These are phyloP conservation scores for Fregetta grallaria DNA, from an alignment of 2,113 vertebrate genomes.

Conservation along the genomic window DNA sequence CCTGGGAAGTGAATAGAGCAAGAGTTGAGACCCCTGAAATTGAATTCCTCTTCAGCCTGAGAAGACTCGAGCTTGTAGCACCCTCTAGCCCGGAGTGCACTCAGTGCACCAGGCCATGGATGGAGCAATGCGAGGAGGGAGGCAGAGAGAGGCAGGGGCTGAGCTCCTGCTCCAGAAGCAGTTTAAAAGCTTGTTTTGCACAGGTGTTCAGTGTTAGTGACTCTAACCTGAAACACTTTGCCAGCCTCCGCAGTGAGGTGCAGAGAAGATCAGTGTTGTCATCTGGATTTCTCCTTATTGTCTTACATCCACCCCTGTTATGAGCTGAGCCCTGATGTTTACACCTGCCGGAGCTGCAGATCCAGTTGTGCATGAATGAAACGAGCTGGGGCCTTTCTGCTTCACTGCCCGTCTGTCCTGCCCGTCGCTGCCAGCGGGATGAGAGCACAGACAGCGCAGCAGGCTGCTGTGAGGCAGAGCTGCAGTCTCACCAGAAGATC, in stretches of 20 bases:
- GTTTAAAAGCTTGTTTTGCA: not conserved
- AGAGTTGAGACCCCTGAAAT: not conserved
- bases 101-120: not conserved
- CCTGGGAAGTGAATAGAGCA: not conserved
- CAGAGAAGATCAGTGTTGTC: not conserved
- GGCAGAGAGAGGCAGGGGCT: not conserved
- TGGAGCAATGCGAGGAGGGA: rapidly evolving
- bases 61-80: not conserved
- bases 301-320: not conserved
- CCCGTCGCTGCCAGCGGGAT: rapidly evolving
- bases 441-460: not conserved
- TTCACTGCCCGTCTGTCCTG: not conserved
- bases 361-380: not conserved
- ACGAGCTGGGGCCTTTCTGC: not conserved
- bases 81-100: rapidly evolving
- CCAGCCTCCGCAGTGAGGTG: not conserved
- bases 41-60: not conserved
- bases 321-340: not conserved
- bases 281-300: not conserved
- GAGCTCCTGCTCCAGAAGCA: not conserved
- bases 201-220: not conserved
- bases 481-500: not conserved
- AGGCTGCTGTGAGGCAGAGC: not conserved
- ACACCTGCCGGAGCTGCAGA: not conserved
- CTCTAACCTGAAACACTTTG: not conserved